Conservation (phyloP, 2,888 invertebrate species). For the Idaea dimidiata region DNA sequence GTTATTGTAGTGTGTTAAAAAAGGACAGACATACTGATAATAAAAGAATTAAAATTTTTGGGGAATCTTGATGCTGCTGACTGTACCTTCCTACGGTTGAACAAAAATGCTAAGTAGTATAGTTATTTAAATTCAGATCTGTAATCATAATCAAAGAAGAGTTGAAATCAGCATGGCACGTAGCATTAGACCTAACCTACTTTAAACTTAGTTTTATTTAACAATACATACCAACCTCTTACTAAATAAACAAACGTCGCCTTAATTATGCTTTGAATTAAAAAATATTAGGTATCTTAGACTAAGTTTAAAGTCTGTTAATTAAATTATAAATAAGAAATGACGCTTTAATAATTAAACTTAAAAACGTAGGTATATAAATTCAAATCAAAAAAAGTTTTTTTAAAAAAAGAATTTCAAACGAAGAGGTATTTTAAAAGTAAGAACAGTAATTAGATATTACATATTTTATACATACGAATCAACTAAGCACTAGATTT, state of each 20-base stretch:
- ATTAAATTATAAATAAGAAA: neutral
- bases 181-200: slow-evolving; percentile 30
- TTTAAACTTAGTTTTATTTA: slow-evolving; percentile 10
- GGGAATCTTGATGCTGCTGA: too few species aligned
- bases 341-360: too few species aligned
- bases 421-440: neutral
- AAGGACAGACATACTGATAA: too few species aligned
- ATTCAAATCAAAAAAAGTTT: neutral
- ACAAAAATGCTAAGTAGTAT: too few species aligned
- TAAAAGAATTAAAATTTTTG: too few species aligned
- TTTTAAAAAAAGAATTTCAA: neutral
- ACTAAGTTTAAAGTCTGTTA: neutral
- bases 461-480: slow-evolving; percentile 19
- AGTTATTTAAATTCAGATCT: neutral
- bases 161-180: slow-evolving; percentile 8
- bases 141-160: neutral
- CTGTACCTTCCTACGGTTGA: too few species aligned
- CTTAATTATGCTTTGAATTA: neutral
- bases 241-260: neutral
- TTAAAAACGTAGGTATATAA: neutral
- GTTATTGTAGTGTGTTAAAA: too few species aligned
- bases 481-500: slow-evolving; percentile 10
- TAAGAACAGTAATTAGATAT: neutral
- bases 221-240: too few species aligned
- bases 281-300: neutral